A percentile compares a stretch with the other conserved stretches of the same genome.
Conservation (phyloP, 2,797 vertebrate genomes). For the Knipowitschia caucasica region DNA sequence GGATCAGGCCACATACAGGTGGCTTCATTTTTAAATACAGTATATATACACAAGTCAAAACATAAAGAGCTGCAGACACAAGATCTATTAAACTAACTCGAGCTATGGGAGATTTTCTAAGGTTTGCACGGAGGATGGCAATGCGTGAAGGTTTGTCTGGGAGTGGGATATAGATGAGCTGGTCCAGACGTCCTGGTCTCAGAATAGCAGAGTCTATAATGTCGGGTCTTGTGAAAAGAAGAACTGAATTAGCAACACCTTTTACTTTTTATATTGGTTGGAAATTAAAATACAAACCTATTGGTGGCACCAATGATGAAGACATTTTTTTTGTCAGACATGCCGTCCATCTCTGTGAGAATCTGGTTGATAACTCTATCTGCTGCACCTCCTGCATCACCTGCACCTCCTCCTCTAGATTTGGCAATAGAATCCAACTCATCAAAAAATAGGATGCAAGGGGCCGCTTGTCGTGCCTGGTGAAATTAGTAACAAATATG, state of each 20-base stretch:
- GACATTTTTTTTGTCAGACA: conserved; percentile 98
- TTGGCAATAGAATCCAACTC: conserved; percentile 97
- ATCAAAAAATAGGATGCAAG: conserved; percentile 96
- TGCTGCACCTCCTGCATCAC: conserved; percentile 92
- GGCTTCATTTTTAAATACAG: too few species aligned
- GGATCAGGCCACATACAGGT: too few species aligned
- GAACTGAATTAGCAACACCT: not conserved
- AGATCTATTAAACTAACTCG: not conserved
- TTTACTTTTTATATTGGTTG: not conserved
- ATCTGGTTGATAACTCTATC: conserved; percentile 98
- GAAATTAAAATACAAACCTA: conserved; percentile 17
- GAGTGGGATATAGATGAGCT: conserved; percentile 96
- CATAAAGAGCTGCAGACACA: too few species aligned
- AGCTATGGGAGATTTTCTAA: conserved; percentile 81
- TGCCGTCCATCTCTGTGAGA: conserved; percentile 97
- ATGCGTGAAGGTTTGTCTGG: conserved; percentile 93
- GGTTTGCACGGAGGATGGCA: conserved; percentile 95
- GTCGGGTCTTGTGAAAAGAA: conserved; percentile 80
- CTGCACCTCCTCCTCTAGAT: conserved; percentile 92
- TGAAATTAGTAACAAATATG: not conserved
- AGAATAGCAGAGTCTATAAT: conserved; percentile 98
- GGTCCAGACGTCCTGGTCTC: conserved; percentile 92
- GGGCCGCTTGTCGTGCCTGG: conserved; percentile 93
- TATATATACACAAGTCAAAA: too few species aligned
- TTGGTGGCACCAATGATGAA: conserved; percentile 98